phyloP scores from a whole-genome alignment of 2,888 invertebrate genomes.

The Cynaeus angustus region DNA sequence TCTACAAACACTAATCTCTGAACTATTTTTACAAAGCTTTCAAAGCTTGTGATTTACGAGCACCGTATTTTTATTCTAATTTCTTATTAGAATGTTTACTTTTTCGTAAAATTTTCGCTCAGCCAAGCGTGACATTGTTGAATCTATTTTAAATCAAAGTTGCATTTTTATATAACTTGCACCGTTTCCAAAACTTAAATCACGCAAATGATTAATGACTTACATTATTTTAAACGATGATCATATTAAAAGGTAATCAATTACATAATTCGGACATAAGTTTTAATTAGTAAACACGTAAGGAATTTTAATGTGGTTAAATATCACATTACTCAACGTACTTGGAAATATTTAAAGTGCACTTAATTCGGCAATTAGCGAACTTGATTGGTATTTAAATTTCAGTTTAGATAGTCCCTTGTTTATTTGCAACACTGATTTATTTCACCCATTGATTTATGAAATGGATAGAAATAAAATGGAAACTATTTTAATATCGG shows the following conservation, averaged over 20 bases:
- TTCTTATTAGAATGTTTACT: neutral
- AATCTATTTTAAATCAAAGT: constrained; percentile 27
- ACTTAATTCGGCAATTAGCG: constrained; percentile 12
- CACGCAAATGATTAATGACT: constrained; percentile 6
- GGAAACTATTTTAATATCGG: neutral
- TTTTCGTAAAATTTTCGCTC: constrained; percentile 14
- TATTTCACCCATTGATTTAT: constrained; percentile 14
- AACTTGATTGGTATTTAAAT: neutral
- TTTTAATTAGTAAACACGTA: constrained; percentile 17
- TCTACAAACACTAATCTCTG: too few species aligned
- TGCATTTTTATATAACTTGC: constrained; percentile 21
- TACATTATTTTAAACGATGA: neutral
- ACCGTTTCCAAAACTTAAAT: constrained; percentile 19
- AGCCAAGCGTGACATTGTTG: constrained; percentile 26
- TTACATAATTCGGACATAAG: neutral
- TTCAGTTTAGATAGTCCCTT: neutral
- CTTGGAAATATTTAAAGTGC: too few species aligned
- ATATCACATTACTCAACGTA: constrained; percentile 1
- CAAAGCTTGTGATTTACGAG: too few species aligned
- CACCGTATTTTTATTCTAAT: too few species aligned
- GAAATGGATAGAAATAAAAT: constrained; percentile 9
- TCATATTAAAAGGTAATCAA: constrained; percentile 5
- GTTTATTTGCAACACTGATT: constrained; percentile 1
- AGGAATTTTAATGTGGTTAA: constrained; percentile 18
- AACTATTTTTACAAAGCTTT: too few species aligned